Percentiles rank a stretch among this genome's conserved stretches.
Evolutionary conservation across 2,797 vertebrate genomes (phyloP).

Genomic region (Brachyalestes nurse): DNA sequence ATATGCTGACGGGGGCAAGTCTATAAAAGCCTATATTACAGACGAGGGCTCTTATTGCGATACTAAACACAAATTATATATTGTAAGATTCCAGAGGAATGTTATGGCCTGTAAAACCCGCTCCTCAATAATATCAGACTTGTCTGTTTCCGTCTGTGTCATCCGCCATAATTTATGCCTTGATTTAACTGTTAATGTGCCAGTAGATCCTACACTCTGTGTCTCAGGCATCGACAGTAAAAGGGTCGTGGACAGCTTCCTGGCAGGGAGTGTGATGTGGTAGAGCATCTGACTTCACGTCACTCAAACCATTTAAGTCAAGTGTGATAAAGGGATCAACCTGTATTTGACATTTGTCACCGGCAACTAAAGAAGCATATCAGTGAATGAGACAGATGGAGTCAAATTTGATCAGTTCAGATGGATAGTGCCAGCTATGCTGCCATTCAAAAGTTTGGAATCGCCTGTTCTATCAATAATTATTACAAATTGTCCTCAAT

Average conservation of each 20-base stretch:
- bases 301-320: constrained; percentile 16
- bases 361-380: constrained; percentile 18
- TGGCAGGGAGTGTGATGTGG: constrained; percentile 44
- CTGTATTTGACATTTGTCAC: constrained; percentile 25
- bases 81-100: constrained; percentile 39
- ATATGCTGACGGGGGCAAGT: constrained; percentile 28
- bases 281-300: constrained; percentile 18
- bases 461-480: not conserved
- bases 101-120: constrained; percentile 21
- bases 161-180: not conserved
- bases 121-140: constrained; percentile 21
- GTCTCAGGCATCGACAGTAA: not conserved
- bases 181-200: constrained; percentile 27
- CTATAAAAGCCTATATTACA: constrained; percentile 26
- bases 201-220: not conserved
- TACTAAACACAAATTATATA: constrained; percentile 39
- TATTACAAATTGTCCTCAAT: not conserved
- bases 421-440: not conserved
- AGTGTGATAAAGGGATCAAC: constrained; percentile 39
- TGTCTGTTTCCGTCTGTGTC: constrained; percentile 11
- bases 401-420: constrained; percentile 10
- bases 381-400: constrained; percentile 26
- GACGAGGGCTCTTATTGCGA: not conserved
- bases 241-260: not conserved
- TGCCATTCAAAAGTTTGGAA: not conserved